phyloP scores from a whole-genome alignment of 2,888 invertebrate species.

The Digitonthophagus gazella region DNA sequence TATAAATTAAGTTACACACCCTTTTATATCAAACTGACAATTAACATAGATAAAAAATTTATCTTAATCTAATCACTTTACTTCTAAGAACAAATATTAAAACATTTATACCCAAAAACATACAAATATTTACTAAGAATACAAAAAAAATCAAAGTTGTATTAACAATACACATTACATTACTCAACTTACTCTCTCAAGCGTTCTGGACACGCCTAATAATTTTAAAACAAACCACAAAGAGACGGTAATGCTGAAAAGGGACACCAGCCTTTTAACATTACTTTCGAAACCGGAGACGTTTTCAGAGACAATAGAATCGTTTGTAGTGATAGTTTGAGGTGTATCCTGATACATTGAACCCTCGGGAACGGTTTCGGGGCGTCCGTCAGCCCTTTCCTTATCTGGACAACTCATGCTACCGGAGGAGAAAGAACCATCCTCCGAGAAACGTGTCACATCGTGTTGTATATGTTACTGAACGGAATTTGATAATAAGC shows the following conservation, averaged over 20 bases:
- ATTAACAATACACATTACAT: not conserved
- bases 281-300: conserved; percentile 22
- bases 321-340: not conserved
- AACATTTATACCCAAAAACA: not conserved
- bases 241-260: conserved; percentile 23
- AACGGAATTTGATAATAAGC: not conserved
- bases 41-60: too few relatives aligned
- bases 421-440: not conserved
- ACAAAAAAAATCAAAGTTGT: too few relatives aligned
- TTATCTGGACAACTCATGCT: not conserved
- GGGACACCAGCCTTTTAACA: conserved; percentile 14
- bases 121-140: not conserved
- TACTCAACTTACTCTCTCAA: conserved; percentile 37
- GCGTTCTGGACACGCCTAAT: conserved; percentile 34
- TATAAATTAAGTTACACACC: too few relatives aligned
- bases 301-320: conserved; percentile 19
- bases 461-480: not conserved
- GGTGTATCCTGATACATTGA: not conserved
- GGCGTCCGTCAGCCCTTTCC: not conserved
- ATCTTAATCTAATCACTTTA: too few relatives aligned
- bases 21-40: too few relatives aligned
- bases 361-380: not conserved
- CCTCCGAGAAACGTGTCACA: not conserved
- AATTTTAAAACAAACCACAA: conserved; percentile 36
- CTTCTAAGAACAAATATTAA: too few relatives aligned